phyloP scores from a whole-genome alignment of 2,113 vertebrate species.

The Cettia cetti region DNA sequence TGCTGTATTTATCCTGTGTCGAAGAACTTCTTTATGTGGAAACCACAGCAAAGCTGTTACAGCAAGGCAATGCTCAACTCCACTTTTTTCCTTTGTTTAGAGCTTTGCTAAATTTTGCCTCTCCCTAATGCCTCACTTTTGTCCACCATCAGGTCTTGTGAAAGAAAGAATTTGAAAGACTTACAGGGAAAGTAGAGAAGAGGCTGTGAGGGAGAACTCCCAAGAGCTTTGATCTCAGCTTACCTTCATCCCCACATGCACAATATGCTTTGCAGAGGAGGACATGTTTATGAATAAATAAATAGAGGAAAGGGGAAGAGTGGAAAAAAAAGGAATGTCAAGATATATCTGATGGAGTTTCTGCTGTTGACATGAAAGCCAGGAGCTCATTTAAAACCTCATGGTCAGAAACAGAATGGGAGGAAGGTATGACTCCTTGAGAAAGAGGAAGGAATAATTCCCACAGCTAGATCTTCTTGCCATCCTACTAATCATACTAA shows the following conservation, averaged over 20 bases:
- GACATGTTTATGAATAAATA: conserved; percentile 52
- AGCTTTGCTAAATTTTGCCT: neutral
- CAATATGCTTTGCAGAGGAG: conserved; percentile 44
- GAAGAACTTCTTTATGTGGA: neutral
- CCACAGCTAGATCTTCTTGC: neutral
- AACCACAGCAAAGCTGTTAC: neutral
- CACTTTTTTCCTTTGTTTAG: neutral
- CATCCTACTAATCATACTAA: neutral
- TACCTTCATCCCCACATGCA: conserved; percentile 23
- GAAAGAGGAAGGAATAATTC: neutral
- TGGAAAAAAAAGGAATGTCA: neutral
- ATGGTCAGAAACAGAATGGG: neutral
- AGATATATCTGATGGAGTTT: conserved; percentile 8
- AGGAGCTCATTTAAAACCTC: conserved; percentile 35
- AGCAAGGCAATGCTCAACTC: neutral
- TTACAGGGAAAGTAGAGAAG: neutral
- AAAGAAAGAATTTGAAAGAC: neutral
- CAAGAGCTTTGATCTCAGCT: conserved; percentile 41
- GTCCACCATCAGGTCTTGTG: neutral
- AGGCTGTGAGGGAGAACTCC: neutral
- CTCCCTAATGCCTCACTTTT: neutral
- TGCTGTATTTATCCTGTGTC: neutral
- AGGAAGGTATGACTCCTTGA: neutral
- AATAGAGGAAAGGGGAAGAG: neutral
- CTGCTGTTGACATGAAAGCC: conserved; percentile 13